Evolutionary conservation across 2,888 invertebrate species (phyloP).

Genomic region (Zele albiditarsus): DNA sequence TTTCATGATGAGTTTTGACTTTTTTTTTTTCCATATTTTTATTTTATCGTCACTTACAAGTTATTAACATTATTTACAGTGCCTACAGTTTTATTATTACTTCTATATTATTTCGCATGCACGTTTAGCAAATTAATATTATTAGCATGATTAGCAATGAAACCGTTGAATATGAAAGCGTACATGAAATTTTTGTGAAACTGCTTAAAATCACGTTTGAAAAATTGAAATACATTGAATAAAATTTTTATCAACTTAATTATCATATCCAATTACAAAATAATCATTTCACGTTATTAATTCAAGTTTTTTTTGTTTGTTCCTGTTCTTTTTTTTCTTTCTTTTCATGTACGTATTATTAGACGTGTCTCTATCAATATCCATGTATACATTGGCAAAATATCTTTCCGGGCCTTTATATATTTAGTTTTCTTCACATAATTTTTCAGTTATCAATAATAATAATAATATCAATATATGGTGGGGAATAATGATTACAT

Average conservation of each 20-base stretch:
- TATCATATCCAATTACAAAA: too few relatives aligned
- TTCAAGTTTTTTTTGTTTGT: too few relatives aligned
- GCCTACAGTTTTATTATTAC: conserved; percentile 49
- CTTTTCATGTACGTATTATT: conserved; percentile 29
- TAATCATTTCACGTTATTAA: too few relatives aligned
- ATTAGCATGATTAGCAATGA: conserved; percentile 52
- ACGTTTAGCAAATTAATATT: conserved; percentile 58
- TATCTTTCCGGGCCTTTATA: conserved; percentile 51
- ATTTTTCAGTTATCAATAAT: conserved; percentile 29
- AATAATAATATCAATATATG: too few relatives aligned
- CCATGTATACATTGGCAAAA: conserved; percentile 46
- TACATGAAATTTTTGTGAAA: conserved; percentile 44
- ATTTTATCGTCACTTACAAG: conserved; percentile 33
- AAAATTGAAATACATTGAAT: background rate
- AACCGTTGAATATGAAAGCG: conserved; percentile 40
- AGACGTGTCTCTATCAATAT: conserved; percentile 25
- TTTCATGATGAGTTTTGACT: conserved; percentile 49
- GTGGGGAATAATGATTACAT: too few relatives aligned
- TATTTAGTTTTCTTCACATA: conserved; percentile 39
- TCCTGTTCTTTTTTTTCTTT: too few relatives aligned
- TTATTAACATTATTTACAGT: conserved; percentile 40
- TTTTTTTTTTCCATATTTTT: conserved; percentile 52
- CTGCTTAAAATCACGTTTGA: conserved; percentile 8
- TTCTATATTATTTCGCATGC: conserved; percentile 58
- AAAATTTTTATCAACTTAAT: conserved; percentile 18